Evolutionary conservation across 2,113 vertebrate species (phyloP), one percentile per base, ranked within the genome.

Genomic region (Scartelaos histophorus): DNA sequence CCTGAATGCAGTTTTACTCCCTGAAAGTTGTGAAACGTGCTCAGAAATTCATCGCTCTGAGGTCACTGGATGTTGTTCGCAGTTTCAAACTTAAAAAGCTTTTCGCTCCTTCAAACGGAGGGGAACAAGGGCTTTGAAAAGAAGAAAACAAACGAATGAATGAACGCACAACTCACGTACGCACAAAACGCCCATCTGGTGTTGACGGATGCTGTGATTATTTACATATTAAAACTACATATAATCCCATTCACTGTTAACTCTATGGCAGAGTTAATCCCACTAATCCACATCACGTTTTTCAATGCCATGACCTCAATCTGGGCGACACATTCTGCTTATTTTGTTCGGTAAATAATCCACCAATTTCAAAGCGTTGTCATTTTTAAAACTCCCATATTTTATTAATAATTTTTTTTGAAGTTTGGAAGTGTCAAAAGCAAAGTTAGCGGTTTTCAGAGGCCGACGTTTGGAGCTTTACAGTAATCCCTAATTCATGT

Each of bases 401-500:
- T 24, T 24, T 57, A 24, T 57, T 24, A 21, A 13, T 21, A 12
- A 24, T 24, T 13, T 13, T 29, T 43, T 54, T 51, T 51, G n/a
- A 6, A 16, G 3, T 16, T 46, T 66, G 19, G 5, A 73, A 80
- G 73, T 51, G 69, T 24, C 19, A 17, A 34, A 29, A 11, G 43
- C 67, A 72, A 82, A 60, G 70, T 35, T 7, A n/a, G 21, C 46
- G 47, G 7, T 57, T 57, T 57, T 76, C 69, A 70, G 46, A 64
- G 19, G n/a, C 1, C 58, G 73, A 76, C 67, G 51, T 25, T 64
- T 71, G 65, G 46, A 69, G 51, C n/a, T 54, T 54, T 21, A 21
- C 51, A 3, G 85, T 87, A 88, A 89, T 89, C 84, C 80, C 22
- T 76, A 43, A 66, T 73, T 71, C 67, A 73, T 81, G 73, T 70